Percentiles rank a stretch among this genome's conserved stretches.
Evolutionary conservation across 2,113 vertebrate species (phyloP).

Genomic region (Chlorocebus sabaeus): DNA sequence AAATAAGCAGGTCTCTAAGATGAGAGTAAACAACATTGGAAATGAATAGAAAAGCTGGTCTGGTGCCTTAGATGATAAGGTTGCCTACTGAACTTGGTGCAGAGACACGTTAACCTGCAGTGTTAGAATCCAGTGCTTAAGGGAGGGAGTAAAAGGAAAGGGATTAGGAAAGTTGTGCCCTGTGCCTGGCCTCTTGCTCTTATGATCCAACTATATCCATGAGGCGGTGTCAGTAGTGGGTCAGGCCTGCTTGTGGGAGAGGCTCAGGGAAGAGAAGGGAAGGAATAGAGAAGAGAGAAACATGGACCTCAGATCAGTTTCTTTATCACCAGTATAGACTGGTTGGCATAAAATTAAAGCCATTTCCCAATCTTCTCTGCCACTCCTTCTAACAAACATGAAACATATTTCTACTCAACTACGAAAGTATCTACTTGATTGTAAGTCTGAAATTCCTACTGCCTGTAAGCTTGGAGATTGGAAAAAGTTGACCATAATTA

Average conservation of each 20-base stretch:
- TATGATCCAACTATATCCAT: accelerated
- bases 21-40: background rate
- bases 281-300: background rate
- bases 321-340: background rate
- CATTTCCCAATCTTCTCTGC: background rate
- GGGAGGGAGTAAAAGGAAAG: background rate
- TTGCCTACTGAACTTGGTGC: background rate
- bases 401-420: background rate
- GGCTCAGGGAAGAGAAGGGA: background rate
- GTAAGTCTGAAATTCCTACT: background rate
- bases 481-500: background rate
- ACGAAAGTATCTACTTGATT: background rate
- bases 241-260: background rate
- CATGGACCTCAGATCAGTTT: background rate
- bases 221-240: background rate
- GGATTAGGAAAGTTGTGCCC: background rate
- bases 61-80: background rate
- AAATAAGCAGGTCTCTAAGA: background rate
- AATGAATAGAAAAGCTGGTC: background rate
- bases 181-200: background rate
- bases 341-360: background rate
- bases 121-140: background rate
- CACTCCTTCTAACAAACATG: background rate
- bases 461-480: background rate
- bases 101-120: background rate